phyloP scores from a whole-genome alignment of 2,113 vertebrate genomes.

The Hippocampus comes region DNA sequence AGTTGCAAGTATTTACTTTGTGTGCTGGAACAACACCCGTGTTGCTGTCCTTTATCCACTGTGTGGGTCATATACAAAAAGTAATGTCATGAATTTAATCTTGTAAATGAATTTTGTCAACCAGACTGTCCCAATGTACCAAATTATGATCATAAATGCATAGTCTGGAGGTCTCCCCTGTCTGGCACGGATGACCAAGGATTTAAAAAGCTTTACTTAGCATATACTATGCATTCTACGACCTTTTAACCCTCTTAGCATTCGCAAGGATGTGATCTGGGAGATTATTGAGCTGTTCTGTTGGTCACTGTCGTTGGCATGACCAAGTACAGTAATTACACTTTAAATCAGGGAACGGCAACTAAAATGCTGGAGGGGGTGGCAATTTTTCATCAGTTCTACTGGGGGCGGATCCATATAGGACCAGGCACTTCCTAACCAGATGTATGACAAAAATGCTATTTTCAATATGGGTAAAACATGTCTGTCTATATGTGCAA shows the following conservation, averaged over 20 bases:
- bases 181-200: neutral
- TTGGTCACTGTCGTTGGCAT: conserved; percentile 6
- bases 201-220: conserved; percentile 6
- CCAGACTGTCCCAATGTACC: neutral
- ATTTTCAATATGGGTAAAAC: no score
- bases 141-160: conserved; percentile 8
- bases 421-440: no score
- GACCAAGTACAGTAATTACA: conserved; percentile 4
- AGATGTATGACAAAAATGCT: no score
- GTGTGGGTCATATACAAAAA: neutral
- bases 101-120: no score
- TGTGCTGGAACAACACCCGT: neutral
- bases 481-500: no score
- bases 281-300: conserved; percentile 23
- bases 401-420: no score
- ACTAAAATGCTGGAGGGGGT: no score
- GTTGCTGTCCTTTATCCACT: neutral
- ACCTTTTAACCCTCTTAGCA: conserved; percentile 25
- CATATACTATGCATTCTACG: neutral
- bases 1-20: neutral
- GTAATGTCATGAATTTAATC: neutral
- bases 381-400: no score
- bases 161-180: neutral
- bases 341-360: no score
- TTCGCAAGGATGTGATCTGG: conserved; percentile 23